Conservation (phyloP, 92 coral and sea anemone genomes). For the Zoanthus sansibaricus region DNA sequence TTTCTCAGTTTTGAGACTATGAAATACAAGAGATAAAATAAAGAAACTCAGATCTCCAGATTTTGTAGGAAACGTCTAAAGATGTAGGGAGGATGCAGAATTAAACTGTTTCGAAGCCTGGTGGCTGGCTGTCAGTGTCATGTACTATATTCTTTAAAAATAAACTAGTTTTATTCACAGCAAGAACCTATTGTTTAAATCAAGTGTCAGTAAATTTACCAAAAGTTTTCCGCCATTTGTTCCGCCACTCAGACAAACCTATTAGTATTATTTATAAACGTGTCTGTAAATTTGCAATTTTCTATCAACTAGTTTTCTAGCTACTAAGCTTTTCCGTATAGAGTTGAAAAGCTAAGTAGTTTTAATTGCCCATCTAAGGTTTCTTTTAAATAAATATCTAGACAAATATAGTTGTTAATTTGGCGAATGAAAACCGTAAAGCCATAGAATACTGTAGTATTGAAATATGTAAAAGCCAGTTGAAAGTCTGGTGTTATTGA, state of each 20-base stretch:
- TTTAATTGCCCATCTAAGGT: too few relatives aligned
- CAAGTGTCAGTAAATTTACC: neutral
- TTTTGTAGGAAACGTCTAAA: conserved; percentile 8
- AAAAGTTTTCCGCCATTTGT: neutral
- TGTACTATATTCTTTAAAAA: neutral
- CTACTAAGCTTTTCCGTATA: too few relatives aligned
- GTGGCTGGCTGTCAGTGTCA: neutral
- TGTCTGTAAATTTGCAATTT: too few relatives aligned
- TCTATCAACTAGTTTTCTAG: too few relatives aligned
- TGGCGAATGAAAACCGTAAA: neutral
- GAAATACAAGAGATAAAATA: neutral
- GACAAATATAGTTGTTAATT: too few relatives aligned
- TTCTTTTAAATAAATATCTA: too few relatives aligned
- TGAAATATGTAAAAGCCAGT: too few relatives aligned
- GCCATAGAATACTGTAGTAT: neutral
- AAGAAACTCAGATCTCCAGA: conserved; percentile 3
- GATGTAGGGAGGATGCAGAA: neutral
- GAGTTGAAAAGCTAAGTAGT: neutral
- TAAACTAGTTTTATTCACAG: neutral
- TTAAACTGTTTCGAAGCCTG: neutral
- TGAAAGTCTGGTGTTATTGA: too few relatives aligned
- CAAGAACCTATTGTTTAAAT: neutral
- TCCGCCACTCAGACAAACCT: neutral
- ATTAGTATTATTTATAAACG: neutral
- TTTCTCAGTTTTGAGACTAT: neutral